phyloP scores from a whole-genome alignment of 2,113 vertebrate species.

The Cryptotis parvus region DNA sequence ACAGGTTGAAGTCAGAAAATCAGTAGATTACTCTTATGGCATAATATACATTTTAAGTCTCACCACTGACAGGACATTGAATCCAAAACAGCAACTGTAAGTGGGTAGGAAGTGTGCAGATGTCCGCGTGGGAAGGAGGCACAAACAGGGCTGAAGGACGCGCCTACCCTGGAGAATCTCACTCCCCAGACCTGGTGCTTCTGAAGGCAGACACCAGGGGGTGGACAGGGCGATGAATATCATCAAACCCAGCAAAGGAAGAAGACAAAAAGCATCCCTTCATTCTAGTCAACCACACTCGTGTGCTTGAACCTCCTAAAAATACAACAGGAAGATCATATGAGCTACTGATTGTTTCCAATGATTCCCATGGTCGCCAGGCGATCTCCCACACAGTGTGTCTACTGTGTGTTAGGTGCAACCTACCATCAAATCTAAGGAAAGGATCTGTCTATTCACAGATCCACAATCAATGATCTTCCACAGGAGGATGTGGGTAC shows the following conservation, averaged over 20 bases:
- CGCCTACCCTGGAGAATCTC: neutral
- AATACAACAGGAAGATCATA: too few species aligned
- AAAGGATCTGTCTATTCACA: too few species aligned
- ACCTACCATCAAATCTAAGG: too few species aligned
- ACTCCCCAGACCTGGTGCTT: too few species aligned
- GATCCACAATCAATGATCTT: neutral
- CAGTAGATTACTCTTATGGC: neutral
- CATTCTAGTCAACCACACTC: too few species aligned
- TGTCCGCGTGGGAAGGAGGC: slow-evolving; percentile 41
- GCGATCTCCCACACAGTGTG: too few species aligned
- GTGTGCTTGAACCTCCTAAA: too few species aligned
- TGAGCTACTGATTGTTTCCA: too few species aligned
- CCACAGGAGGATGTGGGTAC: neutral
- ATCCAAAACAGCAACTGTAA: slow-evolving; percentile 37
- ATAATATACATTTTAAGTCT: slow-evolving; percentile 19
- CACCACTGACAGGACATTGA: neutral
- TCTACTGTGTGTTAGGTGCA: too few species aligned
- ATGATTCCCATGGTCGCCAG: too few species aligned
- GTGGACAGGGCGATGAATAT: neutral
- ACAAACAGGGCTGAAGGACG: neutral
- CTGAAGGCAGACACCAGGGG: neutral
- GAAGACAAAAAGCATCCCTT: too few species aligned
- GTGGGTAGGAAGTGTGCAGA: slow-evolving; percentile 15
- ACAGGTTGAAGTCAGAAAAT: slow-evolving; percentile 28
- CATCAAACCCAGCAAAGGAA: neutral